Base-by-base conservation (phyloP, 1,140 invertebrate genomes). In the Gryllus bimaculatus region DNA sequence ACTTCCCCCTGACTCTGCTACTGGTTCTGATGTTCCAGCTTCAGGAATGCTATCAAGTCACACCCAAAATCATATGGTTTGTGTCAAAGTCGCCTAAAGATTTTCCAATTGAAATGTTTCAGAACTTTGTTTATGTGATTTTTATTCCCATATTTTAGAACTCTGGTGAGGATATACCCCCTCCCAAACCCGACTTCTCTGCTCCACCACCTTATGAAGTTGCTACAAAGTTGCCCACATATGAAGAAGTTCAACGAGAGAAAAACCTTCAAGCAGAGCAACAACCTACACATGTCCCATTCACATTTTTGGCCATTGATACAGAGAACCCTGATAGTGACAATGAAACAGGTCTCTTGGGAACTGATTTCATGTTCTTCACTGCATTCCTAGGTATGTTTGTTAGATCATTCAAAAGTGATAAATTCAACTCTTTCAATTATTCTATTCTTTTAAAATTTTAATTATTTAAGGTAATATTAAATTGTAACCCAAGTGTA, bases 171-270 rank as follows among this genome's bases (percentile, higher is more conserved):
- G 90, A 91, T 78, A 88, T 94, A 82, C 92, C 92, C 75, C 93
- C 93, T 12, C 93, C 94, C 1, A 93, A 93, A 83, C 88, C 90
- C 20, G 93, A 95, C 83, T 94, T 93, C 85, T 93, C 92, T 77
- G 93, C 93, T 76, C 94, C 95, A 47, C 95, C 95, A 8, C 93
- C 94, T 3, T 97, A 97, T 84, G 92, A 93, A 84, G 89, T 93
- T 15, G 88, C 87, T 10, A 86, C 85, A 13, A 95, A 95, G 86
- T 87, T 96, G 83, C 95, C 95, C 39, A 94, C 93, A 73, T 97
- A 97, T 87, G 95, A 96, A 85, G 95, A 97, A 85, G 95, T 96
- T 75, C 93, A 96, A 84, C 88, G 92, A 81, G 93, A 95, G 83
- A 95, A 96, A 84, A 91, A 91, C 81, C 87, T 95, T 81, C 92